Evolutionary conservation across 2,888 invertebrate genomes (phyloP), one percentile per base, ranked within the genome.

Genomic region (Andrena trimmerana): DNA sequence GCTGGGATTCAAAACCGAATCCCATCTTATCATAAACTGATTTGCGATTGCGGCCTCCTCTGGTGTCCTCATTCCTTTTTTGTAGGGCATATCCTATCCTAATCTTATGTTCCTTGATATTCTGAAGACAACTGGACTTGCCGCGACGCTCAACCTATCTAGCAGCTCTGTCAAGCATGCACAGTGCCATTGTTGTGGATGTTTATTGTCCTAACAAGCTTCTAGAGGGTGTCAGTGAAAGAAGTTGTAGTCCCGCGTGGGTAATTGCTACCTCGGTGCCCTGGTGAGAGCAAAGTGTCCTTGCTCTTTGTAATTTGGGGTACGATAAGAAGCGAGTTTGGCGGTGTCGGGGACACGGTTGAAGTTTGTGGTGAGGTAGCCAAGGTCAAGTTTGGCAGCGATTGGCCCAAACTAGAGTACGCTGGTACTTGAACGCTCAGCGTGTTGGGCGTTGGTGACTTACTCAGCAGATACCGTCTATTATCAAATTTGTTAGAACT

Each of bases 311-410:
- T 94, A 81, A 94, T 94, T 86, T 94, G 93, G 50, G 95, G 94
- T 80, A 94, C 94, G 81, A 94, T 94, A 71, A 94, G 93, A 57
- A 94, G 92, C 31, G 94, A 94, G 83, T 93, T 94, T 10, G 94
- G 94, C 65, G 94, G 94, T 74, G 94, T 94, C 36, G 94, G 93
- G 24, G 94, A 93, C 29, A 93, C 93, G 16, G 93, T 93, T 27
- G 94, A 94, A 8, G 94, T 94, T 86, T 94, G 94, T 33, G 94
- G 94, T 59, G 94, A 93, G 20, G 94, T 94, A 8, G 94, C 94
- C 62, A 94, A 88, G 27, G 95, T 95, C 73, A 98, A 95, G 92
- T 98, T 97, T 2, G 98, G 98, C 90, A 98, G 94, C 91, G 97
- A 97, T 93, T 97, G 97, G 42, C 97, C 97, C 69, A 97, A 94